Conservation (phyloP, 2,888 invertebrate species). For the Scaptomyza caliginosa region DNA sequence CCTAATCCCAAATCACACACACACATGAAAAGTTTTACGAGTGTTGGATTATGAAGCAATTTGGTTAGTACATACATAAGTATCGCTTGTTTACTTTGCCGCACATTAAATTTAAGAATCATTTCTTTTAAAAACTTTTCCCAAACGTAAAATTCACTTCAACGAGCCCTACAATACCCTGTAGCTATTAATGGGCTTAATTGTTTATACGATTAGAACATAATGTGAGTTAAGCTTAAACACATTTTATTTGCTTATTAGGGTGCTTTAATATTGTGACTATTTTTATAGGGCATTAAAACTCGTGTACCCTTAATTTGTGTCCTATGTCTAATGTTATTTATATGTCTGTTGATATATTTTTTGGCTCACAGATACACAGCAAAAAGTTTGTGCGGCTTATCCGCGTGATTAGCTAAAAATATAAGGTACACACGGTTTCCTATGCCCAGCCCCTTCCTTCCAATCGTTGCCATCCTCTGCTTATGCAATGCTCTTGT, state of each 20-base stretch:
- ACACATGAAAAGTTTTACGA: constrained; percentile 37
- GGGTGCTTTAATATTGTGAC: background rate
- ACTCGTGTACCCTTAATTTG: background rate
- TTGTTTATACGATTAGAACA: background rate
- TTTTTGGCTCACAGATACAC: constrained; percentile 34
- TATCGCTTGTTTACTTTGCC: constrained; percentile 60
- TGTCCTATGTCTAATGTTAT: constrained; percentile 21
- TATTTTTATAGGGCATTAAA: constrained; percentile 14
- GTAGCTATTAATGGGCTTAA: background rate
- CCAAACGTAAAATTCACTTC: constrained; percentile 45
- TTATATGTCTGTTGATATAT: constrained; percentile 51
- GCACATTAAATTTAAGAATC: constrained; percentile 60
- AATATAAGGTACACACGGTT: constrained; percentile 48
- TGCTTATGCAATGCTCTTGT: constrained; percentile 18
- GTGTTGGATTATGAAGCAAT: constrained; percentile 46
- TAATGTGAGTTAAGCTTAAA: no score
- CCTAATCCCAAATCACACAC: constrained; percentile 34
- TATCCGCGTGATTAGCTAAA: constrained; percentile 72
- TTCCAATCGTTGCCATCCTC: background rate
- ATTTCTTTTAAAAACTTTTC: constrained; percentile 31
- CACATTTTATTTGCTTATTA: background rate
- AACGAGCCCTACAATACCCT: constrained; percentile 36
- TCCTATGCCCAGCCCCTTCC: background rate
- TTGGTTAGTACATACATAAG: constrained; percentile 48
- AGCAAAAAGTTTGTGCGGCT: constrained; percentile 43